Base-by-base conservation (phyloP, 1,140 invertebrate species). In the Hyles euphorbiae region DNA sequence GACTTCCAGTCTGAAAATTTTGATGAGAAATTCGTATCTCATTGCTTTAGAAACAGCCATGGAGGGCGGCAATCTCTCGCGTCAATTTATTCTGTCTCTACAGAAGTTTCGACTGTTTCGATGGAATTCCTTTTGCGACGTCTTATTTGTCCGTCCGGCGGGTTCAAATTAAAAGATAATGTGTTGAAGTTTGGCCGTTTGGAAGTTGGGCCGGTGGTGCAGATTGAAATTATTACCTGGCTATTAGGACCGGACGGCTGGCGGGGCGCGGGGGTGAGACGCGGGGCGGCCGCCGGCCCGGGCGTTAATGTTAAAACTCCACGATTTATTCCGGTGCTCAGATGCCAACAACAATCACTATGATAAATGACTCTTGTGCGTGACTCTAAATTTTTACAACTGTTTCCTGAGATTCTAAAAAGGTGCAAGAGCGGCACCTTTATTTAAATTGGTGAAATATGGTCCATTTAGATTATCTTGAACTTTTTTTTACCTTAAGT, bases 151-250 rank as follows among this genome's bases (percentile, higher is more conserved):
- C 69, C 67, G 70, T 58, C 36, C 53, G 51, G 55, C 54, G 48
- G 57, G 65, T 62, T 56, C 58, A 72, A 77, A 84, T 81, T 79
- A 82, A 79, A 82, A 82, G 70, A 74, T 81, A 78, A 85, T 78
- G 75, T 72, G 69, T 68, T 56, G 55, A 87, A 87, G 81, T 87
- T 87, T 65, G 62, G 62, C 75, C 73, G 66, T 83, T 85, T 65
- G 63, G 62, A 75, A 82, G 78, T 78, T 76, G 56, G 68, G 56
- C 68, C 63, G 58, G 61, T 58, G 68, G 58, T 78, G 68, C 81
- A 77, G 80, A 83, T 84, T 84, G 81, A 70, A 81, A 75, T 87
- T 81, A 87, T 84, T 83, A 80, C 82, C 82, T 83, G 78, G 68
- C 68, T 67, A 64, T 59, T 63, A 61, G 62, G 45, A 67, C 65